Evolutionary conservation across 2,888 invertebrate species (phyloP).

Genomic region (Mycalesis mineus): DNA sequence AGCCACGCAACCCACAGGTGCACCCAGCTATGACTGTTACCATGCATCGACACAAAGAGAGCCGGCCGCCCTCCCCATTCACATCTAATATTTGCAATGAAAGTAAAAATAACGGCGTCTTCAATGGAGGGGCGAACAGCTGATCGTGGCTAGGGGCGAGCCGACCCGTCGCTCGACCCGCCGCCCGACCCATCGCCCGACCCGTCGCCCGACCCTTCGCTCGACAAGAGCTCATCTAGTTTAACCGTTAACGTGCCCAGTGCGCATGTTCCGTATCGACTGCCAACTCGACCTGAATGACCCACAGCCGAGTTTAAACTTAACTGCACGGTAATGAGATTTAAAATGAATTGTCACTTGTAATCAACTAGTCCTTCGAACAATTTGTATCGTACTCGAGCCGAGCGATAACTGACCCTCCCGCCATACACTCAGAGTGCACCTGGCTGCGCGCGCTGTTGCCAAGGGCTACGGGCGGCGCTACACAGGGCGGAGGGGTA

Average conservation of each 20-base stretch:
- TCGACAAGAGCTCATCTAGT: conserved; percentile 12
- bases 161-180: conserved; percentile 21
- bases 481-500: neutral
- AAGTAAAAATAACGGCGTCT: conserved; percentile 34
- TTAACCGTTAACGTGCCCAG: conserved; percentile 12
- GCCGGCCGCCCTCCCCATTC: conserved; percentile 16
- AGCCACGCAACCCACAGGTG: neutral
- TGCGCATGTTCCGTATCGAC: conserved; percentile 45
- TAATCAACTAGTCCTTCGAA: conserved; percentile 14
- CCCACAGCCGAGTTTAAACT: conserved; percentile 15
- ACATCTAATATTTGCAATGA: conserved; percentile 30
- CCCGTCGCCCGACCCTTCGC: conserved; percentile 22
- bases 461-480: conserved; percentile 25
- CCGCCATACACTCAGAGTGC: neutral
- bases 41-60: conserved; percentile 2
- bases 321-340: neutral
- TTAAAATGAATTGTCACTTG: neutral
- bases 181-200: conserved; percentile 22
- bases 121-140: conserved; percentile 35
- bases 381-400: conserved; percentile 1
- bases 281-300: conserved; percentile 18
- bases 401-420: conserved; percentile 18
- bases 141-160: conserved; percentile 36
- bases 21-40: neutral
- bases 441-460: conserved; percentile 5